phyloP scores from a whole-genome alignment of 2,888 invertebrate species.

The Fragum whitleyi region DNA sequence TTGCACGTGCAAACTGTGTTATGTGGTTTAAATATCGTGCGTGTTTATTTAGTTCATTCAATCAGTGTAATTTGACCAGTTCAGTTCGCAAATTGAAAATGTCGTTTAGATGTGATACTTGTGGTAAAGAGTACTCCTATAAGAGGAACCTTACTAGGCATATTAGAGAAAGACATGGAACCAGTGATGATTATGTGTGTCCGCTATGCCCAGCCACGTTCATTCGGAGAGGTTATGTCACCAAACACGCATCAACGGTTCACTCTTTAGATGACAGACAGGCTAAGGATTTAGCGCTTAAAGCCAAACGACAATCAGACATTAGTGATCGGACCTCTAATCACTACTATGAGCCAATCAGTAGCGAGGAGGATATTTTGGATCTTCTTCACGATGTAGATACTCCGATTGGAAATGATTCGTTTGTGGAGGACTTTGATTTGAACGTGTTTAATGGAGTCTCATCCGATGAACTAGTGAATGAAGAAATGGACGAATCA shows the following conservation, averaged over 20 bases:
- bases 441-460: neutral
- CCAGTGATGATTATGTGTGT: neutral
- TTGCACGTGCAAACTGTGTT: conserved; percentile 12
- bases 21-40: neutral
- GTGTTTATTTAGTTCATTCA: neutral
- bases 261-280: neutral
- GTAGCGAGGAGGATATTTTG: conserved; percentile 7
- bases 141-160: conserved; percentile 2
- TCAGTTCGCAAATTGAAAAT: neutral
- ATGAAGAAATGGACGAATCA: neutral
- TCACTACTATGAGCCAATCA: neutral
- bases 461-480: neutral
- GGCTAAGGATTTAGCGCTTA: neutral
- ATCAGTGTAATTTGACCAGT: neutral
- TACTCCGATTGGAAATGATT: neutral
- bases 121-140: neutral
- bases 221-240: neutral
- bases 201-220: neutral
- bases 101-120: conserved; percentile 6
- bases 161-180: conserved; percentile 3
- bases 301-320: neutral
- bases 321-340: neutral
- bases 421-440: neutral
- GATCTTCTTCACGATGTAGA: neutral
- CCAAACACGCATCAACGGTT: neutral